Evolutionary conservation across 2,113 vertebrate genomes (phyloP), one percentile per base, ranked within the genome.

Genomic region (Camelus dromedarius): DNA sequence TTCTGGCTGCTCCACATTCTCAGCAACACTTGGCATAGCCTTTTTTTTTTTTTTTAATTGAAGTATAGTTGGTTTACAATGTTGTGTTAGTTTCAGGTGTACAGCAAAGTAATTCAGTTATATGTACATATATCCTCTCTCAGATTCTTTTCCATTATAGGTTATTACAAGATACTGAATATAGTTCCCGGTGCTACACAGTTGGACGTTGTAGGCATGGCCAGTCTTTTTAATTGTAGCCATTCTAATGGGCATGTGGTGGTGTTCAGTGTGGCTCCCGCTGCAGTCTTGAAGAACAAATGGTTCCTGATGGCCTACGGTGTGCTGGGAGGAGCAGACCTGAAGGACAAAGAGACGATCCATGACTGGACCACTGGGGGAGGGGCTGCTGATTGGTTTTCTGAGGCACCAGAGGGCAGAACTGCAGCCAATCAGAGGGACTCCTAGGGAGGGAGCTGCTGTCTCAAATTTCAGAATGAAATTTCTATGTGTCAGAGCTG

Each of bases 171-270:
- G 38, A 42, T 42, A 42, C 38, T 42, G 38, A 42, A 42, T 42
- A 42, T 42, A 42, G 38, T 42, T 42, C 38, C 38, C 38, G 4
- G 38, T 42, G 38, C 38, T 42, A 42, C 38, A 42, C 38, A 42
- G 38, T 42, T 42, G 38, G 38, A 42, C 38, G 4, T 42, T 42
- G 38, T 42, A 4, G 38, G 38, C 38, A 0, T 58, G 18, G 24
- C 18, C 0, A 1, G 6, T 24, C 72, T 73, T n/a, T 50, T 60
- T 26, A 8, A 30, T 24, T 28, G 56, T 12, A 38, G 19, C 42
- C 14, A 0, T 42, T 38, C 16, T 35, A 0, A 58, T 3, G 10
- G 19, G 0, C 5, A 24, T 15, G 2, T 1, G 3, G 38, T 1
- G 16, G 7, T 12, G 6, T 3, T 30, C 32, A 1, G 18, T 0